Evolutionary conservation across 1,140 invertebrate species (phyloP).

Genomic region (Atopsyche davidsoni): DNA sequence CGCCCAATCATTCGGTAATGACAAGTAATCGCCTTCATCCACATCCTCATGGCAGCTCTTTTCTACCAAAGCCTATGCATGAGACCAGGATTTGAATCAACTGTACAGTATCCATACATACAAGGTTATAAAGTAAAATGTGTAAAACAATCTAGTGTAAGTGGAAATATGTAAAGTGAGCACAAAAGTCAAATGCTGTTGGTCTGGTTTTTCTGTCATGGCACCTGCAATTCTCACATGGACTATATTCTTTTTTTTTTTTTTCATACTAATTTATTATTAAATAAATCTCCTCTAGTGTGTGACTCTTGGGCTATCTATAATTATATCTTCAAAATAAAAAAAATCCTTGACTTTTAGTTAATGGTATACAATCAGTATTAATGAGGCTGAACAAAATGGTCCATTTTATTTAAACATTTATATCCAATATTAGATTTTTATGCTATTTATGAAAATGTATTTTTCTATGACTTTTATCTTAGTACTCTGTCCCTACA

Average conservation of each 20-base stretch:
- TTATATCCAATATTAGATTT: conserved; percentile 26
- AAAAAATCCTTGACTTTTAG: conserved; percentile 3
- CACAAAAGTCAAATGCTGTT: conserved; percentile 8
- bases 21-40: conserved; percentile 7
- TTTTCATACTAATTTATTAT: background rate
- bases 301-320: conserved; percentile 5
- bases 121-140: too few relatives aligned
- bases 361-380: conserved; percentile 27
- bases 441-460: conserved; percentile 25
- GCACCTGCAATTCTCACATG: background rate
- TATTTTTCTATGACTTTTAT: conserved; percentile 30
- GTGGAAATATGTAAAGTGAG: conserved; percentile 2
- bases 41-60: conserved; percentile 9
- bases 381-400: conserved; percentile 28
- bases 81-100: conserved; percentile 27
- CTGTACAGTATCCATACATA: background rate
- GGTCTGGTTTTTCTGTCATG: background rate
- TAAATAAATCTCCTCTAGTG: conserved; percentile 4
- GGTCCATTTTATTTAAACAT: conserved; percentile 29
- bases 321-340: background rate
- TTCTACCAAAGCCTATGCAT: conserved; percentile 21
- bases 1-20: conserved; percentile 13
- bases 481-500: conserved; percentile 26
- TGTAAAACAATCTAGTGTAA: too few relatives aligned
- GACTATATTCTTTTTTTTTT: background rate